A percentile compares a stretch with the other conserved stretches of the same genome.
These are phyloP conservation scores for Marcusenius ussheri DNA, from an alignment of 2,113 vertebrate species.

Conservation along the genomic window DNA sequence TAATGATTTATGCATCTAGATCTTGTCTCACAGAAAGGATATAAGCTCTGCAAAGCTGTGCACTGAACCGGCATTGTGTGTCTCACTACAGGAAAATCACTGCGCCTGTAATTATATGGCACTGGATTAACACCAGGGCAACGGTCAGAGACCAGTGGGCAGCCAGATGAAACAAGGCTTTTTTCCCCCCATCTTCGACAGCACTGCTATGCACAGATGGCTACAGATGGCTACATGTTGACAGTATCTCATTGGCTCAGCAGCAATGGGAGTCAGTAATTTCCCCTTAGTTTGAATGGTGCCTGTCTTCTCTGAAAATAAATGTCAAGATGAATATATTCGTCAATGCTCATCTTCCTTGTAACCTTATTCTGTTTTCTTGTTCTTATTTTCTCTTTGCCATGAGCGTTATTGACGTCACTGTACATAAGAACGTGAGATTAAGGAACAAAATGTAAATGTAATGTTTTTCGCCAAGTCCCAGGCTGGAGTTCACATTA, in stretches of 20 bases:
- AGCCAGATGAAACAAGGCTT: background rate
- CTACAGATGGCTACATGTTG: conserved; percentile 6
- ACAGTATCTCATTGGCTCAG: background rate
- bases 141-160: background rate
- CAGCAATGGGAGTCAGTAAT: background rate
- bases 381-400: background rate
- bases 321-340: background rate
- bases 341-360: background rate
- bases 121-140: background rate
- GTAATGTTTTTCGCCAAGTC: conserved; percentile 4
- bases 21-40: background rate
- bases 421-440: background rate
- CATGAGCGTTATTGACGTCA: background rate
- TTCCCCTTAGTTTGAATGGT: background rate
- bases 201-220: background rate
- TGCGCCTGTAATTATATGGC: background rate
- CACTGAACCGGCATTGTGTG: background rate
- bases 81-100: background rate
- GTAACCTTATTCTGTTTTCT: background rate
- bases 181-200: background rate
- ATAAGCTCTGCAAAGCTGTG: background rate
- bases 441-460: conserved; percentile 11
- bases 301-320: background rate
- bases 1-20: background rate
- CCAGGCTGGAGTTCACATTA: background rate